Evolutionary conservation across 2,797 vertebrate genomes (phyloP).

Genomic region (Rhynchotus rufescens): DNA sequence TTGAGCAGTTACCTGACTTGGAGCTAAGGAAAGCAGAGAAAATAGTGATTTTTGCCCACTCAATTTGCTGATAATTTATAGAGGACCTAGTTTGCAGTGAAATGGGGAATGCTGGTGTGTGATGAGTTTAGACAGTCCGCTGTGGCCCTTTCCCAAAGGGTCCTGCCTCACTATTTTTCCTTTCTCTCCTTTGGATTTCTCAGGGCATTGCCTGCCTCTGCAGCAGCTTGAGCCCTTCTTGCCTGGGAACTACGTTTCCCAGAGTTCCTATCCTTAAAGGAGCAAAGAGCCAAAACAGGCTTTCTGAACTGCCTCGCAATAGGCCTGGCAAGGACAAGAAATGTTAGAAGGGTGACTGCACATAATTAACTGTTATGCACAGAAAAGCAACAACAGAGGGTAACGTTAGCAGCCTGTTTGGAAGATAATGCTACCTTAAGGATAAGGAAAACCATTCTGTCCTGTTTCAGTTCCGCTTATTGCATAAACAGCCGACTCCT

Average conservation of each 20-base stretch:
- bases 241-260: constrained; percentile 46
- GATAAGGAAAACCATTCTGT: not conserved
- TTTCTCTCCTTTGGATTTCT: not conserved
- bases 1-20: not conserved
- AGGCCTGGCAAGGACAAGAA: not conserved
- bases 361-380: not conserved
- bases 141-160: not conserved
- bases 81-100: fast-evolving
- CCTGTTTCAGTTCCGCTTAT: not conserved
- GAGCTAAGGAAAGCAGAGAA: not conserved
- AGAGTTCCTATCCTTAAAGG: constrained; percentile 9
- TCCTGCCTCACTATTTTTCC: not conserved
- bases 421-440: not conserved
- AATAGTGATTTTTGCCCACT: not conserved
- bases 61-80: not conserved
- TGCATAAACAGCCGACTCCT: not conserved
- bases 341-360: not conserved
- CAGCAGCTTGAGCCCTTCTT: not conserved
- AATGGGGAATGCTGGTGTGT: too few species aligned
- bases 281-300: not conserved
- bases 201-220: not conserved
- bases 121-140: fast-evolving
- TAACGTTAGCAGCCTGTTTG: not conserved
- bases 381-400: not conserved
- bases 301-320: not conserved